These are phyloP conservation scores for Zaprionus camerounensis DNA, from an alignment of 1,140 invertebrate species.

Conservation along the genomic window DNA sequence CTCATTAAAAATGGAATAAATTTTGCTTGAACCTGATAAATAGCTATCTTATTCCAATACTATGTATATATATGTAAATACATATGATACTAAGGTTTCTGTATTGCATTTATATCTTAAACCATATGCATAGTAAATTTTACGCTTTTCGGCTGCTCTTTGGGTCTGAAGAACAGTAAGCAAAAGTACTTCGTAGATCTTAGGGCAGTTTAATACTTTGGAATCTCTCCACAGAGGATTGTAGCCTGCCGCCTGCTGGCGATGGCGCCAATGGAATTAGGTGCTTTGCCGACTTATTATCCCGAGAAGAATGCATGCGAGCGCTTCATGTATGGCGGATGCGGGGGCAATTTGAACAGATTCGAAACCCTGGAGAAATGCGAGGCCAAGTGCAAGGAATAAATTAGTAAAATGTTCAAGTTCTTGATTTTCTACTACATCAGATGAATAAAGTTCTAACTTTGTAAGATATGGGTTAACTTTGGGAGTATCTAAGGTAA, in stretches of 20 bases:
- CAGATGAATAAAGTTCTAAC: conserved; percentile 18
- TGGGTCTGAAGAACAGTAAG: conserved; percentile 59
- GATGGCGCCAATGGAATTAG: conserved; percentile 61
- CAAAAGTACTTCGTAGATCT: no score
- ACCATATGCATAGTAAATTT: background rate
- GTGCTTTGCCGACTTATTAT: conserved; percentile 88
- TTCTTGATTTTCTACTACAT: no score
- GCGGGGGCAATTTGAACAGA: conserved; percentile 94
- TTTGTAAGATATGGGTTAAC: background rate
- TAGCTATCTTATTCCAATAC: no score
- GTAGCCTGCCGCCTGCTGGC: conserved; percentile 19
- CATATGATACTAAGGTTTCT: no score
- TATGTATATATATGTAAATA: no score
- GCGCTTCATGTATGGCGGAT: conserved; percentile 92
- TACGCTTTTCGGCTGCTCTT: conserved; percentile 46
- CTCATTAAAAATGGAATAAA: no score
- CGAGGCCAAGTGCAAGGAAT: conserved; percentile 54
- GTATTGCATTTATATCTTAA: no score
- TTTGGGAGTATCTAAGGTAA: background rate
- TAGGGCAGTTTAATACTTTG: background rate
- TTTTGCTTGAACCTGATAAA: no score
- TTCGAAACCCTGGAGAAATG: conserved; percentile 85
- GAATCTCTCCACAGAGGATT: conserved; percentile 29
- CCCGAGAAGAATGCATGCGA: conserved; percentile 88
- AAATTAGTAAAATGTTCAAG: no score